Evolutionary conservation across 2,113 vertebrate species (phyloP).

Genomic region (Mesembrinibis cayennensis): DNA sequence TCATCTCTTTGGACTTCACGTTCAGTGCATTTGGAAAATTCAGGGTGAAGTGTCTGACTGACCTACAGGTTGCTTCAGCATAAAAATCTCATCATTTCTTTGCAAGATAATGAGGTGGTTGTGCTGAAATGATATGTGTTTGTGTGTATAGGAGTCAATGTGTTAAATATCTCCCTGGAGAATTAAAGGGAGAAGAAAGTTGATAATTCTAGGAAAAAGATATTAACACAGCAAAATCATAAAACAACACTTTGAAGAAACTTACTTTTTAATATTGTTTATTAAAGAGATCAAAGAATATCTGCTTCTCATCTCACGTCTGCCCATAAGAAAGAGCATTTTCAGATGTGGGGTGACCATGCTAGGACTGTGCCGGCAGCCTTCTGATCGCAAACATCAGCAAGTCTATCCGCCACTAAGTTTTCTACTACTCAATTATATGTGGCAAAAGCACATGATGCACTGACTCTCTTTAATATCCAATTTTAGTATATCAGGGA

Average conservation of each 20-base stretch:
- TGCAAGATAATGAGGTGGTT: background rate
- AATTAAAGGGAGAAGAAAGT: background rate
- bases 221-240: background rate
- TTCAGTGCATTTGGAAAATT: background rate
- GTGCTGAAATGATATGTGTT: background rate
- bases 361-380: background rate
- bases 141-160: background rate
- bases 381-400: background rate
- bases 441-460: background rate
- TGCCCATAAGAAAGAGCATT: background rate
- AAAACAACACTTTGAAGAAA: background rate
- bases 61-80: background rate
- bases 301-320: accelerated
- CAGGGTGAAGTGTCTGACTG: background rate
- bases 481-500: background rate
- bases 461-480: background rate
- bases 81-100: background rate
- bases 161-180: background rate
- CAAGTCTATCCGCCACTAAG: background rate
- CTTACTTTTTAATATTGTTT: background rate
- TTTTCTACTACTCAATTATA: background rate
- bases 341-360: background rate
- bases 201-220: background rate
- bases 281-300: background rate
- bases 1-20: background rate